phyloP scores from a whole-genome alignment of 2,113 vertebrate species.

The Prunella fulvescens region DNA sequence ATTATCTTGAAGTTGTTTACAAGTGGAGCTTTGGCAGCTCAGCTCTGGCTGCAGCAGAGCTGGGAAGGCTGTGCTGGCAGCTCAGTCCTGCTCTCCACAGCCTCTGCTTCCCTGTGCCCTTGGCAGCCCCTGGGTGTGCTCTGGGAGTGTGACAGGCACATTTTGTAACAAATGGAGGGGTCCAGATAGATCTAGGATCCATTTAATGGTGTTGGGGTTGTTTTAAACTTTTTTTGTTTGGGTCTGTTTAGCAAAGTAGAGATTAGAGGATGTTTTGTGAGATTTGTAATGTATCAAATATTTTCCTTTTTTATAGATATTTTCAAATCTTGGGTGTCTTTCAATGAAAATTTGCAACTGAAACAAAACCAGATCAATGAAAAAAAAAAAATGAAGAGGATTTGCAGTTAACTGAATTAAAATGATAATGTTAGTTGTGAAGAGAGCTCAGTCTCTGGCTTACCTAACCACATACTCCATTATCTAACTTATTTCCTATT shows the following conservation, averaged over 20 bases:
- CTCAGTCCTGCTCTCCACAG: neutral
- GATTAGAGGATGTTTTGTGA: neutral
- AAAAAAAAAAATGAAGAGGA: neutral
- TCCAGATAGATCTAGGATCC: neutral
- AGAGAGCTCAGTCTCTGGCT: neutral
- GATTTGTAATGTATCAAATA: neutral
- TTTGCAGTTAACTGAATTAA: neutral
- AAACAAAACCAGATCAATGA: neutral
- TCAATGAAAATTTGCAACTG: neutral
- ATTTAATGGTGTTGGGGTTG: neutral
- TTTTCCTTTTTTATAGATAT: neutral
- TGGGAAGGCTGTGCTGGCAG: neutral
- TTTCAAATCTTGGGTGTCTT: neutral
- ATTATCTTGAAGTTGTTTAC: constrained; percentile 6
- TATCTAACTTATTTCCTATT: neutral
- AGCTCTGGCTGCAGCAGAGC: neutral
- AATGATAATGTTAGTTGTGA: neutral
- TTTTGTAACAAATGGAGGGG: neutral
- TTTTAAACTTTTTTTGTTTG: neutral
- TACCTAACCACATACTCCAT: neutral
- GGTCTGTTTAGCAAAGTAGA: neutral
- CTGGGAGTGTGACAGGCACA: fast-evolving
- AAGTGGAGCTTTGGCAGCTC: neutral
- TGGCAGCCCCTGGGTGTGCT: fast-evolving
- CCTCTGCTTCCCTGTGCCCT: neutral